Evolutionary conservation across 2,113 vertebrate species (phyloP).

Genomic region (Gallinago paraguaiae): DNA sequence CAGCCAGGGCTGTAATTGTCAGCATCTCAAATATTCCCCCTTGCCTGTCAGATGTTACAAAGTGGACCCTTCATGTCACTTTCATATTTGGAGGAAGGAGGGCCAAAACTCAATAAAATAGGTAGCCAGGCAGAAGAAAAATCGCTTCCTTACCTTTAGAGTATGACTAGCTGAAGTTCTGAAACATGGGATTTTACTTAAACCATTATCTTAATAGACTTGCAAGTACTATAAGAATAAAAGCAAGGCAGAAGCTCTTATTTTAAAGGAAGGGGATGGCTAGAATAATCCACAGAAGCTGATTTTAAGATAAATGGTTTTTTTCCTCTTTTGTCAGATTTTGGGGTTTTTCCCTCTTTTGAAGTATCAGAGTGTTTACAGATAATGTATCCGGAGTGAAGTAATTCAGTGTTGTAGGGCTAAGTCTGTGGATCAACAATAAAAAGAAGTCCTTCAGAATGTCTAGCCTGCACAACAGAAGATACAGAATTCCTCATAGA

Average conservation of each 20-base stretch:
- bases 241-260: not conserved
- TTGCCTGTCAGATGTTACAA: not conserved
- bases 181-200: not conserved
- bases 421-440: not conserved
- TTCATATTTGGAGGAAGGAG: not conserved
- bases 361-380: not conserved
- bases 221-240: not conserved
- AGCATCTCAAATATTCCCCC: not conserved
- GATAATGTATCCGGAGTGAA: not conserved
- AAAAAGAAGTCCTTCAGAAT: not conserved
- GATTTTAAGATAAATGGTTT: not conserved
- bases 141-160: not conserved
- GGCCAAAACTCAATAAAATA: not conserved
- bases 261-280: not conserved
- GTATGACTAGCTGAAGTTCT: not conserved
- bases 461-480: not conserved
- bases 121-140: not conserved
- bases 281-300: not conserved
- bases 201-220: not conserved
- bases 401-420: not conserved
- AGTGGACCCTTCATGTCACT: not conserved
- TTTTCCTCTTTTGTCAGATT: not conserved
- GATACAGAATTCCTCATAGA: not conserved
- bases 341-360: not conserved
- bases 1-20: not conserved